Evolutionary conservation across 1,140 invertebrate genomes (phyloP).

Genomic region (Bombus turneri): DNA sequence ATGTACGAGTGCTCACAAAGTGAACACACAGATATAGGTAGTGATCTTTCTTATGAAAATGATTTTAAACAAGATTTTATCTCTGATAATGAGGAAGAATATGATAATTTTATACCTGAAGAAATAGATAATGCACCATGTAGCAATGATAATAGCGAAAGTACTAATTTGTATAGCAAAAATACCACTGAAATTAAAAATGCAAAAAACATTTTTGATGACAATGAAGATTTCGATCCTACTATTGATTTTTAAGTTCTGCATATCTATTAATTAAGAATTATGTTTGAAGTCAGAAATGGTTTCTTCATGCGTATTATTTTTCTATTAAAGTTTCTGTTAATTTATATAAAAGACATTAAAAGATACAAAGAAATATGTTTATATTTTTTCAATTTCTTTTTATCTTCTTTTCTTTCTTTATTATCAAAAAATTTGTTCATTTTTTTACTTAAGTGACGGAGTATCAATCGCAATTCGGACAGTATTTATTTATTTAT

Average conservation of each 20-base stretch:
- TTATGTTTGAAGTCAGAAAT: no score
- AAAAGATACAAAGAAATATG: slow-evolving; percentile 44
- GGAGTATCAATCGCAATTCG: background rate
- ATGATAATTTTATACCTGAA: background rate
- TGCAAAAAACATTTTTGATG: slow-evolving; percentile 27
- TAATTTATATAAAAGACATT: no score
- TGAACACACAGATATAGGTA: background rate
- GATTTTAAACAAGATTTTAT: background rate
- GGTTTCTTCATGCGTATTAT: no score
- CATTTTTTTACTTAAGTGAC: background rate
- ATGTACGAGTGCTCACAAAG: background rate
- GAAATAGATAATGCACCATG: background rate
- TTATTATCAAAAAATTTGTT: background rate
- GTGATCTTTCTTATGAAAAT: background rate
- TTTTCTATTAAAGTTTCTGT: no score
- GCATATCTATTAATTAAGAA: background rate
- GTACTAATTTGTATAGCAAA: background rate
- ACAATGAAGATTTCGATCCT: slow-evolving; percentile 52
- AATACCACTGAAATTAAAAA: background rate
- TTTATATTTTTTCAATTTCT: slow-evolving; percentile 37
- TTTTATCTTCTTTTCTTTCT: slow-evolving; percentile 23
- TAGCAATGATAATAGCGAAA: background rate
- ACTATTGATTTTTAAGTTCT: slow-evolving; percentile 55
- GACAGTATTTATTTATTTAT: slow-evolving; percentile 56
- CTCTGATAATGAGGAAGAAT: background rate